Evolutionary conservation across 2,888 invertebrate species (phyloP).

Genomic region (Sialis lutaria): DNA sequence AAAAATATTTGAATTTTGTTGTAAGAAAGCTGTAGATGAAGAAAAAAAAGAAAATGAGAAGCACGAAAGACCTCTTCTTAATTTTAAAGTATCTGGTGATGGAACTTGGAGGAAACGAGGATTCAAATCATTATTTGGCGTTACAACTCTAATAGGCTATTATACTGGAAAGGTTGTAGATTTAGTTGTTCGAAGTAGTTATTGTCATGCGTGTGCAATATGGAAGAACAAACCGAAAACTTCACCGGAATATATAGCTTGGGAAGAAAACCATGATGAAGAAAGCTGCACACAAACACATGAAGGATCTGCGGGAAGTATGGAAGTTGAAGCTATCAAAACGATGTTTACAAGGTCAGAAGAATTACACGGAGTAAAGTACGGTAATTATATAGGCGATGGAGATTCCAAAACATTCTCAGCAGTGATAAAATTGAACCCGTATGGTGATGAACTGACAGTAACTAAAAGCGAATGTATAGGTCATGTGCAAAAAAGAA

Average conservation of each 20-base stretch:
- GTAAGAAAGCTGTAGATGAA: too few species aligned
- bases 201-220: slow-evolving; percentile 9
- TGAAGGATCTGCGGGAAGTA: neutral
- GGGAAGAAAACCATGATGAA: slow-evolving; percentile 9
- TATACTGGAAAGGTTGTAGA: neutral
- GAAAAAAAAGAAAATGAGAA: neutral
- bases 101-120: slow-evolving; percentile 1
- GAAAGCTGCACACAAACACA: slow-evolving; percentile 7
- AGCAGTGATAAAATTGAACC: neutral
- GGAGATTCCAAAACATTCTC: neutral
- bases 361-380: neutral
- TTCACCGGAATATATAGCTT: slow-evolving; percentile 8
- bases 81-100: slow-evolving; percentile 1
- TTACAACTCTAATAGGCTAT: neutral
- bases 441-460: slow-evolving; percentile 2
- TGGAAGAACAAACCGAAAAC: slow-evolving; percentile 10
- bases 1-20: too few species aligned
- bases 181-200: slow-evolving; percentile 8
- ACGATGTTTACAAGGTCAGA: too few species aligned
- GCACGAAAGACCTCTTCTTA: slow-evolving; percentile 6
- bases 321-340: neutral
- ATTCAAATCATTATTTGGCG: neutral
- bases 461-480: slow-evolving; percentile 3
- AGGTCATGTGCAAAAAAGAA: slow-evolving; percentile 4
- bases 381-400: neutral